Evolutionary conservation across 1,140 invertebrate species (phyloP).

Genomic region (Rhyzopertha dominica): DNA sequence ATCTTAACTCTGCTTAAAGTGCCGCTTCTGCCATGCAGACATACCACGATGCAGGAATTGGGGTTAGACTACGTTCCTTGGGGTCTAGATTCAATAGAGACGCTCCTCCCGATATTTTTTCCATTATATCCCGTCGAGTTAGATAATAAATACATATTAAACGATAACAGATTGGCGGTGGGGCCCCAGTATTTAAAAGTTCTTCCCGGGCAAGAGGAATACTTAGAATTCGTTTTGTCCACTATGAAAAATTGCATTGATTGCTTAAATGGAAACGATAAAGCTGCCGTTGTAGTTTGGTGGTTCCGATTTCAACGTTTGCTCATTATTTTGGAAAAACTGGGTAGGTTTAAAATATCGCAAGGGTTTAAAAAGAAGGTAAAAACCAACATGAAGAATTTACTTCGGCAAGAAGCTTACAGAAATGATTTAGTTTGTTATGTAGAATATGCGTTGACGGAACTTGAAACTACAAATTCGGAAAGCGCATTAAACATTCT

Average conservation of each 20-base stretch:
- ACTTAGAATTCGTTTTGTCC: slow-evolving; percentile 48
- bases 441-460: slow-evolving; percentile 58
- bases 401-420: slow-evolving; percentile 52
- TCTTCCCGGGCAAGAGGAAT: slow-evolving; percentile 56
- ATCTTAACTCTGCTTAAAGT: slow-evolving; percentile 56
- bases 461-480: slow-evolving; percentile 50
- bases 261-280: slow-evolving; percentile 40
- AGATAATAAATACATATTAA: slow-evolving; percentile 31
- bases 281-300: slow-evolving; percentile 52
- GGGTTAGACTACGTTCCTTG: slow-evolving; percentile 49
- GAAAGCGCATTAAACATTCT: slow-evolving; percentile 49
- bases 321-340: slow-evolving; percentile 48
- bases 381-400: slow-evolving; percentile 50
- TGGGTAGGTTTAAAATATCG: slow-evolving; percentile 43
- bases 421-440: slow-evolving; percentile 55
- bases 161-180: slow-evolving; percentile 43
- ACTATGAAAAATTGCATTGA: slow-evolving; percentile 45
- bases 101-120: slow-evolving; percentile 45
- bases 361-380: slow-evolving; percentile 47
- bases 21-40: slow-evolving; percentile 52
- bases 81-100: slow-evolving; percentile 51
- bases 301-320: slow-evolving; percentile 58
- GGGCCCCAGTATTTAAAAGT: slow-evolving; percentile 56
- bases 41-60: slow-evolving; percentile 46
- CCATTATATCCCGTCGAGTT: slow-evolving; percentile 34